Evolutionary conservation across 2,888 invertebrate species (phyloP), one percentile per base, ranked within the genome.

Genomic region (Aproaerema taeniolella): DNA sequence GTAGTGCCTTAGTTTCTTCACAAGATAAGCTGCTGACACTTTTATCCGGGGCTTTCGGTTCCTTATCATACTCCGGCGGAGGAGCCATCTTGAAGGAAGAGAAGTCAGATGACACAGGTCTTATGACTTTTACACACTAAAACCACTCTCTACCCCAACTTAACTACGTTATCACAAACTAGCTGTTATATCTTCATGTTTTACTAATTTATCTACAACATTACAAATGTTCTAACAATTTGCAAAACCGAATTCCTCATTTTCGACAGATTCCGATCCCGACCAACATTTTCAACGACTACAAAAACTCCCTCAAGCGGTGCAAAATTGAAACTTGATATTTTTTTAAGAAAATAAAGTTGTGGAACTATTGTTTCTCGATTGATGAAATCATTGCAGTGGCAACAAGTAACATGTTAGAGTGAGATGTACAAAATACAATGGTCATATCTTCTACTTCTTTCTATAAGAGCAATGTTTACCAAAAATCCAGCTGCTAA

Each of bases 1-100:
- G 78, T 57, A 80, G 70, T 52, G 77, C 69, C 70, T 83, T 88
- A 41, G 83, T 73, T 65, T 88, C 88, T 56, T 89, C 82, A 57
- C 65, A 70, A 48, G 70, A 61, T 53, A 70, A 67, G 59, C 62
- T 72, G 58, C 75, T 67, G 51, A 67, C 67, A 78, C 74, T 79
- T 90, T 92, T 92, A 82, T 92, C 91, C 61, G 91, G 91, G 69
- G 91, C 91, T 86, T 92, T 92, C 52, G 91, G 91, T 88, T 91
- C 90, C 87, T 89, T 90, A 86, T 91, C 91, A 87, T 91, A 90
- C 81, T 92, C 91, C 82, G 92, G 92, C 81, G 91, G 91, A 88
- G 92, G 92, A 89, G 92, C 91, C 92, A 92, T 92, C 88, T 90
- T 91, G 88, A 80, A 82, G 82, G 86, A 82, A 85, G 81, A 80